Percentiles rank a stretch among this genome's conserved stretches.
Conservation (phyloP, 2,888 invertebrate genomes). For the Carabus problematicus region DNA sequence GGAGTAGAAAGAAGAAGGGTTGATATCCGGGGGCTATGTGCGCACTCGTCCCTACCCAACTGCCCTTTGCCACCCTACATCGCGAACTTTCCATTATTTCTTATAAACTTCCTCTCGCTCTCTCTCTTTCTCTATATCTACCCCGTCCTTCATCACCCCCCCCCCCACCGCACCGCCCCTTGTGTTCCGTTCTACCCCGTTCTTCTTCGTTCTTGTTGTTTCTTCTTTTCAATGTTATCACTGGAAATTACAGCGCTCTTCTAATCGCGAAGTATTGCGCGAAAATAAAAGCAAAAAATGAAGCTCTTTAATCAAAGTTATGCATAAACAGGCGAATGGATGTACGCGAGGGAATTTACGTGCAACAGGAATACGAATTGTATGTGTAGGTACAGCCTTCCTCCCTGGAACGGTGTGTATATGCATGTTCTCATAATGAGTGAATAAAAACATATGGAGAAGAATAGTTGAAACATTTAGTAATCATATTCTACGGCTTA, state of each 20-base stretch:
- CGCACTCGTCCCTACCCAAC: slow-evolving; percentile 4
- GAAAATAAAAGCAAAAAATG: slow-evolving; percentile 39
- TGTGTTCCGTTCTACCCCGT: slow-evolving; percentile 9
- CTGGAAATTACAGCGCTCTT: slow-evolving; percentile 36
- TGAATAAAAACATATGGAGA: too few species aligned
- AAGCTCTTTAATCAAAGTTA: slow-evolving; percentile 40
- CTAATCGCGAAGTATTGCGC: slow-evolving; percentile 37
- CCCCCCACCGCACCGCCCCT: neutral
- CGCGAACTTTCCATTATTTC: slow-evolving; percentile 41
- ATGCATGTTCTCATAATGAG: too few species aligned
- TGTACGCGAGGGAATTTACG: neutral
- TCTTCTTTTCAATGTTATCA: slow-evolving; percentile 43
- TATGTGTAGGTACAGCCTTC: slow-evolving; percentile 6
- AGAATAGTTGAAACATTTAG: too few species aligned
- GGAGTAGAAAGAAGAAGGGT: too few species aligned
- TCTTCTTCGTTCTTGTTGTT: slow-evolving; percentile 33
- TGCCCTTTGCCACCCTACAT: slow-evolving; percentile 17
- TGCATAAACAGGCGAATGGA: slow-evolving; percentile 35
- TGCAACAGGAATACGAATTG: slow-evolving; percentile 1
- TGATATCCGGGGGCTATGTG: too few species aligned
- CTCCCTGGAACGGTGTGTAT: neutral
- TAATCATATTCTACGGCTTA: too few species aligned
- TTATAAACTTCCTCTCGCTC: slow-evolving; percentile 15
- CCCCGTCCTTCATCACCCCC: neutral
- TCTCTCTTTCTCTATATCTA: too few species aligned